Evolutionary conservation across 2,888 invertebrate genomes (phyloP).

Genomic region (Diplolepis rosae): DNA sequence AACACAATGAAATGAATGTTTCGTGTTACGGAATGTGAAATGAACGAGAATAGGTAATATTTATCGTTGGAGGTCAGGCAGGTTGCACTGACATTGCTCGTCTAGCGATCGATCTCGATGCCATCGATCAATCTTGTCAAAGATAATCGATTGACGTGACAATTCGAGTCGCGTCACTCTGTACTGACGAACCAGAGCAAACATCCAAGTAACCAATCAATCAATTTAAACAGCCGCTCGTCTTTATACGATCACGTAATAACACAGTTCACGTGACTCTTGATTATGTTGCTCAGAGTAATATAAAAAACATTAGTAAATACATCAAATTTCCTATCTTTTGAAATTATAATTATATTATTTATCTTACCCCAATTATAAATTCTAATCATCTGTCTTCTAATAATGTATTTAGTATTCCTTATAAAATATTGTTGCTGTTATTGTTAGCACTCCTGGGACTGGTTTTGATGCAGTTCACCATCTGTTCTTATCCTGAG

Average conservation of each 20-base stretch:
- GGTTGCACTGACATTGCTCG: conserved; percentile 41
- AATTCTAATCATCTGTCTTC: too few relatives aligned
- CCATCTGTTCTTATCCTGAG: too few relatives aligned
- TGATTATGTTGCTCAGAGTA: neutral
- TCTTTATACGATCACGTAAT: conserved; percentile 50
- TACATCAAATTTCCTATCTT: neutral
- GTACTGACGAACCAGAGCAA: conserved; percentile 71
- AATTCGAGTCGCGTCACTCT: conserved; percentile 67
- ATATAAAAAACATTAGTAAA: neutral
- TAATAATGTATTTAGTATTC: too few relatives aligned
- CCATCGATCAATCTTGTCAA: conserved; percentile 71
- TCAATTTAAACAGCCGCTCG: conserved; percentile 64
- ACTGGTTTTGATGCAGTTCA: too few relatives aligned
- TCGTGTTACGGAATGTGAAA: neutral
- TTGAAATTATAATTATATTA: too few relatives aligned
- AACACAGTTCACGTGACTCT: conserved; percentile 4
- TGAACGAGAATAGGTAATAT: conserved; percentile 1
- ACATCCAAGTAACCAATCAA: conserved; percentile 69
- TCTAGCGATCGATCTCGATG: conserved; percentile 64
- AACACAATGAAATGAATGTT: neutral
- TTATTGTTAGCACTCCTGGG: too few relatives aligned
- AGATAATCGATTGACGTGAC: conserved; percentile 73
- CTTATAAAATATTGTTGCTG: too few relatives aligned
- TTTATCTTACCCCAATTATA: too few relatives aligned
- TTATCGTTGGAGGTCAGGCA: conserved; percentile 24